Evolutionary conservation across 2,797 vertebrate genomes (phyloP).

Genomic region (Macropus fuliginosus): DNA sequence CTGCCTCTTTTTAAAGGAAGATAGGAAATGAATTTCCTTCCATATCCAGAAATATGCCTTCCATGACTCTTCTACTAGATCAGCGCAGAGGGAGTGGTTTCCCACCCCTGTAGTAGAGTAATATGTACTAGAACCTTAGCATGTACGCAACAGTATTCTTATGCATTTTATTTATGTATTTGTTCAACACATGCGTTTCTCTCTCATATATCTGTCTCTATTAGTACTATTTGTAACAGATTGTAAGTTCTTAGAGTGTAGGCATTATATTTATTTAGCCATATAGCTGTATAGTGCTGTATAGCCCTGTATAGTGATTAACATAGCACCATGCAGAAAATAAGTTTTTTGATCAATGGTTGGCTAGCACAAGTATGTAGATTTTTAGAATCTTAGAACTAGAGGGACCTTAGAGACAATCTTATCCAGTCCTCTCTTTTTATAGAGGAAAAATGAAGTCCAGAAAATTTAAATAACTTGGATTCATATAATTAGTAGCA

Average conservation of each 20-base stretch:
- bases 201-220: slow-evolving; percentile 38
- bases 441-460: too few species aligned
- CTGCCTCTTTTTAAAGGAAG: not conserved
- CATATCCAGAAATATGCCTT: not conserved
- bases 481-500: not conserved
- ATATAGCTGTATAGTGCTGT: not conserved
- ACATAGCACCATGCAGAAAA: not conserved
- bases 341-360: slow-evolving; percentile 1
- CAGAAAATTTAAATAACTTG: too few species aligned
- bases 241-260: slow-evolving; percentile 12
- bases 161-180: slow-evolving; percentile 27
- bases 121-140: not conserved
- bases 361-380: slow-evolving; percentile 7
- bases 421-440: too few species aligned
- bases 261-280: not conserved
- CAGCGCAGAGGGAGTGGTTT: too few species aligned
- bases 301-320: too few species aligned
- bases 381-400: slow-evolving; percentile 1
- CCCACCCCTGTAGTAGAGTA: not conserved
- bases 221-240: not conserved
- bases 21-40: not conserved
- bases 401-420: not conserved
- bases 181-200: not conserved
- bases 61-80: not conserved
- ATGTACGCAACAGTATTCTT: not conserved